These are phyloP conservation scores for Eulithis prunata DNA, from an alignment of 2,888 invertebrate genomes.

Conservation along the genomic window DNA sequence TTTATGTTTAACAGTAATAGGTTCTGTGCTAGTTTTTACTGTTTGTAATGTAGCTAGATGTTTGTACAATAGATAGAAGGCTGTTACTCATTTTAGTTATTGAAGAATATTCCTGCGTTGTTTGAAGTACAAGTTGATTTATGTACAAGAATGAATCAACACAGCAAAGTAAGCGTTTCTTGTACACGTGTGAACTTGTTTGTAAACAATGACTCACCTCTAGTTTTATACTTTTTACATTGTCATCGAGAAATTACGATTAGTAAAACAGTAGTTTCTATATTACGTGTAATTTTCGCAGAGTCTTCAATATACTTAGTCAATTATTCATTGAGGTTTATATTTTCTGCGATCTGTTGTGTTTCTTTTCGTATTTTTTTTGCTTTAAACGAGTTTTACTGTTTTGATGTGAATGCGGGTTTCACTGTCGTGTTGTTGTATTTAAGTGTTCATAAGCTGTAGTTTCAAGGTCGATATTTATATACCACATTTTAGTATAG, in stretches of 20 bases:
- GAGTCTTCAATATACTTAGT: background rate
- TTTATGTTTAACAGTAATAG: background rate
- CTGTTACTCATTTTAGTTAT: background rate
- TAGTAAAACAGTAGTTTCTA: constrained; percentile 12
- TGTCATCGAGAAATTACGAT: constrained; percentile 32
- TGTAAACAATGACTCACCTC: constrained; percentile 27
- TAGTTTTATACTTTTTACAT: constrained; percentile 29
- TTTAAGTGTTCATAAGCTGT: background rate
- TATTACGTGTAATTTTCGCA: constrained; percentile 2
- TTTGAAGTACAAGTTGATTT: no score
- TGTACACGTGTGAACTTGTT: constrained; percentile 27
- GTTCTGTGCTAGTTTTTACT: background rate
- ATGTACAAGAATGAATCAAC: constrained; percentile 8
- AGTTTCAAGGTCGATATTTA: background rate
- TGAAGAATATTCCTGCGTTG: constrained; percentile 2
- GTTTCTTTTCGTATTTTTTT: no score
- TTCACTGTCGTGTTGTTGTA: background rate
- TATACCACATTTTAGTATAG: no score
- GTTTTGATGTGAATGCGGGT: background rate
- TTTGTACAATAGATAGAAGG: background rate
- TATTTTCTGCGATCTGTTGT: background rate
- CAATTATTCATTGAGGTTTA: background rate
- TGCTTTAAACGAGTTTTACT: background rate
- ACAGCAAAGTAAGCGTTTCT: constrained; percentile 21
- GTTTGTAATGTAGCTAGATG: background rate